Evolutionary conservation across 2,797 vertebrate species (phyloP).

Genomic region (Anabas testudineus): DNA sequence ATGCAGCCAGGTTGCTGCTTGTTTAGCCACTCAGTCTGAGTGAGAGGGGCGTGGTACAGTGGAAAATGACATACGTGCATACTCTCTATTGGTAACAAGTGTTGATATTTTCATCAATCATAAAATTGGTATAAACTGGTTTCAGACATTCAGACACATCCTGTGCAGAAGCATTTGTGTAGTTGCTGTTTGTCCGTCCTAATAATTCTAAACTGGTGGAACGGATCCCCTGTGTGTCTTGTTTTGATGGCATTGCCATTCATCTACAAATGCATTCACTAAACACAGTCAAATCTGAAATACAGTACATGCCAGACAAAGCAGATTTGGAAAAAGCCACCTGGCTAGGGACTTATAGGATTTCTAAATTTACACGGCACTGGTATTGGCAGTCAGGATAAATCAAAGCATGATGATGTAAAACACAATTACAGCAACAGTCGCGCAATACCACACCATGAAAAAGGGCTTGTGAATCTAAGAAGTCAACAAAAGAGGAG

Average conservation of each 20-base stretch:
- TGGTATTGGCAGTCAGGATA: not conserved
- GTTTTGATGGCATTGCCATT: slow-evolving; percentile 46
- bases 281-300: slow-evolving; percentile 54
- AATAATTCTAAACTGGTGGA: slow-evolving; percentile 45
- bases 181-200: not conserved
- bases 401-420: slow-evolving; percentile 2
- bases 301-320: slow-evolving; percentile 47
- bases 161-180: not conserved
- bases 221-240: slow-evolving; percentile 49
- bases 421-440: slow-evolving; percentile 23
- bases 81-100: too few species aligned
- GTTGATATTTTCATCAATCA: too few species aligned
- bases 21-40: too few species aligned
- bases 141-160: not conserved
- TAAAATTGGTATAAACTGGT: not conserved
- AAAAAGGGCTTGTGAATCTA: slow-evolving; percentile 40
- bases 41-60: too few species aligned
- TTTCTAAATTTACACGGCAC: slow-evolving; percentile 35
- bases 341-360: slow-evolving; percentile 26
- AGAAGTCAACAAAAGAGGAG: slow-evolving; percentile 66
- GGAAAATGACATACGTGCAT: too few species aligned
- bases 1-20: too few species aligned
- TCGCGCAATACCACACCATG: not conserved
- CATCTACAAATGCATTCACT: slow-evolving; percentile 70
- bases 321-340: slow-evolving; percentile 49